A percentile compares a stretch with the other conserved stretches of the same genome.
These are phyloP conservation scores for Clostera curtula DNA, from an alignment of 2,888 invertebrate species.

Conservation along the genomic window DNA sequence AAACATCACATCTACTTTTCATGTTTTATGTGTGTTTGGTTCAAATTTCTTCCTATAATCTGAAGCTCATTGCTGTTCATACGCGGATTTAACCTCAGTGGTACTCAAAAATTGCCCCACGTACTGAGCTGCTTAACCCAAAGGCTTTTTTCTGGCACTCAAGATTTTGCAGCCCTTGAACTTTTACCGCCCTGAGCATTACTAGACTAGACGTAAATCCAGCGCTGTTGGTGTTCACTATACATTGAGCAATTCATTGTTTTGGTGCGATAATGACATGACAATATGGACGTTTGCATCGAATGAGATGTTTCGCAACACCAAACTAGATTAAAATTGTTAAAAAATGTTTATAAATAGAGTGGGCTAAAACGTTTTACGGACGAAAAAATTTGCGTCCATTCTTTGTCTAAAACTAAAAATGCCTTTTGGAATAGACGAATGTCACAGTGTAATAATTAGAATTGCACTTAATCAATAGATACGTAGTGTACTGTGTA, in stretches of 20 bases:
- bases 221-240: conserved; percentile 28
- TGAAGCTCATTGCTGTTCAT: conserved; percentile 15
- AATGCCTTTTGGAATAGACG: conserved; percentile 39
- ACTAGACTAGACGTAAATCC: too few species aligned
- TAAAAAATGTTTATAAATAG: conserved; percentile 26
- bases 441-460: conserved; percentile 25
- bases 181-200: too few species aligned
- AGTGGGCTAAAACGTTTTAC: conserved; percentile 24
- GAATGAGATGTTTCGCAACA: conserved; percentile 23
- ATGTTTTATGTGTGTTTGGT: conserved; percentile 17
- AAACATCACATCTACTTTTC: conserved; percentile 21
- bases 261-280: conserved; percentile 22
- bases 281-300: conserved; percentile 15
- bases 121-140: too few species aligned
- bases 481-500: conserved; percentile 32
- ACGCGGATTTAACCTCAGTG: too few species aligned
- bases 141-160: too few species aligned
- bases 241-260: conserved; percentile 33
- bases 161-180: too few species aligned
- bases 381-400: conserved; percentile 22
- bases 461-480: conserved; percentile 40
- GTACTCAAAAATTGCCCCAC: too few species aligned
- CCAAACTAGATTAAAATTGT: conserved; percentile 23
- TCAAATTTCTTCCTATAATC: conserved; percentile 13
- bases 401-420: conserved; percentile 31